Evolutionary conservation across 2,888 invertebrate genomes (phyloP).

Genomic region (Drosophila mimica): DNA sequence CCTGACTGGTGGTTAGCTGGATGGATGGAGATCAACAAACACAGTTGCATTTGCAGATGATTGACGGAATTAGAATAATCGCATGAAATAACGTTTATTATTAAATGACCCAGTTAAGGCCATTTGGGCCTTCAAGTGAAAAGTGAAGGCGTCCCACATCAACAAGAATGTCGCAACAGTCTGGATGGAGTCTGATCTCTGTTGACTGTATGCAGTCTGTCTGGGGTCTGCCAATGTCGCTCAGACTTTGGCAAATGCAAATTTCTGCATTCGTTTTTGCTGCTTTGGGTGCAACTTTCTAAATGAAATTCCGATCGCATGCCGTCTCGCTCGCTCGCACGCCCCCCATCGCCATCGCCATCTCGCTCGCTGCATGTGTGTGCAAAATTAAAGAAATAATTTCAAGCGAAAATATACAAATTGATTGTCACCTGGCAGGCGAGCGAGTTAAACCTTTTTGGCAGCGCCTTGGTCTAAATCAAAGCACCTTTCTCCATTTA

Average conservation of each 20-base stretch:
- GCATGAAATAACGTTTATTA: conserved; percentile 67
- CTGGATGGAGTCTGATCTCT: conserved; percentile 27
- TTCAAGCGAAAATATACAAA: conserved; percentile 80
- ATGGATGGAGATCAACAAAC: conserved; percentile 8
- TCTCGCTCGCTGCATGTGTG: conserved; percentile 56
- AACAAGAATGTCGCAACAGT: conserved; percentile 74
- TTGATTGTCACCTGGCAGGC: conserved; percentile 82
- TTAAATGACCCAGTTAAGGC: conserved; percentile 81
- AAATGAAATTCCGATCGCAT: conserved; percentile 73
- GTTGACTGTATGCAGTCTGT: conserved; percentile 12
- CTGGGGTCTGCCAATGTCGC: conserved; percentile 55
- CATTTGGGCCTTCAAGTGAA: conserved; percentile 55
- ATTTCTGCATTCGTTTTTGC: conserved; percentile 54
- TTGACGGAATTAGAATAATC: conserved; percentile 82
- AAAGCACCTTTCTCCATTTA: conserved; percentile 72
- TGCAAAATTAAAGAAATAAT: conserved; percentile 83
- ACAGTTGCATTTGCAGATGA: conserved; percentile 76
- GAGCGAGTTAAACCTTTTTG: conserved; percentile 40
- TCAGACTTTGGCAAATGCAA: conserved; percentile 76
- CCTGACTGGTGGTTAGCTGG: conserved; percentile 16
- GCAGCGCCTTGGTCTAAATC: conserved; percentile 56
- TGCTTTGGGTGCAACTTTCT: conserved; percentile 70
- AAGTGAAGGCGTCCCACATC: conserved; percentile 73
- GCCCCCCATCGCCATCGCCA: not conserved
- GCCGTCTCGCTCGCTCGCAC: conserved; percentile 27